Evolutionary conservation across 2,888 invertebrate species (phyloP).

Genomic region (Drosophila crucigera): DNA sequence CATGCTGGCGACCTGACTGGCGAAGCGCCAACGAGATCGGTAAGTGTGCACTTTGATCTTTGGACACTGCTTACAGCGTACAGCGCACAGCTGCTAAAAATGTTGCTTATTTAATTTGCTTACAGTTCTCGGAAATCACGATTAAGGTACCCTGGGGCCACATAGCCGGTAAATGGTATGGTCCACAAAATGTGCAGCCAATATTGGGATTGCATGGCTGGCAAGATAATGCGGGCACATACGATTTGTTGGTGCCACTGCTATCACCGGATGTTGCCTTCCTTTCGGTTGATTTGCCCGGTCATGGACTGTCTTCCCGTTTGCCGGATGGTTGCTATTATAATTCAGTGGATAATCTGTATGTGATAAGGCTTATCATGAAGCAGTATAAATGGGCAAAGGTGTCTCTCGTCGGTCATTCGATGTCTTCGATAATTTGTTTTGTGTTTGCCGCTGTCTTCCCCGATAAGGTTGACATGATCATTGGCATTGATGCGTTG

Average conservation of each 20-base stretch:
- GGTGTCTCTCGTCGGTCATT: slow-evolving; percentile 89
- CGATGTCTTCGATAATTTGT: slow-evolving; percentile 88
- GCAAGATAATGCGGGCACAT: slow-evolving; percentile 93
- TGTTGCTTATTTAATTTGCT: slow-evolving; percentile 16
- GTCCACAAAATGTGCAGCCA: slow-evolving; percentile 87
- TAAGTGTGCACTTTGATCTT: slow-evolving; percentile 68
- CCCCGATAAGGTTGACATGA: slow-evolving; percentile 84
- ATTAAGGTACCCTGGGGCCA: slow-evolving; percentile 90
- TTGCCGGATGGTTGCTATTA: slow-evolving; percentile 87
- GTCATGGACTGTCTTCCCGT: slow-evolving; percentile 90
- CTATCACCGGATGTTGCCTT: slow-evolving; percentile 86
- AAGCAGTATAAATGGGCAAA: slow-evolving; percentile 90
- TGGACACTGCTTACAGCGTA: slow-evolving; percentile 7
- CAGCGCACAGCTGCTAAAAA: slow-evolving; percentile 1
- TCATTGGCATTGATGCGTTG: slow-evolving; percentile 83
- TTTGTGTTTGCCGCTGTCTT: slow-evolving; percentile 88
- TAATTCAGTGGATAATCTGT: slow-evolving; percentile 84
- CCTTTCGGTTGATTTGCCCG: slow-evolving; percentile 89
- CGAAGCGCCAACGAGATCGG: slow-evolving; percentile 77
- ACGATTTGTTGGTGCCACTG: slow-evolving; percentile 89
- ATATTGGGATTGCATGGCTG: slow-evolving; percentile 91
- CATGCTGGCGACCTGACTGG: slow-evolving; percentile 83
- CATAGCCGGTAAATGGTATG: slow-evolving; percentile 90
- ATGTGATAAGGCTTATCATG: slow-evolving; percentile 87
- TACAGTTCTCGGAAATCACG: slow-evolving; percentile 87